Conservation (phyloP, 92 coral and sea anemone species). For the Micromussa lordhowensis region DNA sequence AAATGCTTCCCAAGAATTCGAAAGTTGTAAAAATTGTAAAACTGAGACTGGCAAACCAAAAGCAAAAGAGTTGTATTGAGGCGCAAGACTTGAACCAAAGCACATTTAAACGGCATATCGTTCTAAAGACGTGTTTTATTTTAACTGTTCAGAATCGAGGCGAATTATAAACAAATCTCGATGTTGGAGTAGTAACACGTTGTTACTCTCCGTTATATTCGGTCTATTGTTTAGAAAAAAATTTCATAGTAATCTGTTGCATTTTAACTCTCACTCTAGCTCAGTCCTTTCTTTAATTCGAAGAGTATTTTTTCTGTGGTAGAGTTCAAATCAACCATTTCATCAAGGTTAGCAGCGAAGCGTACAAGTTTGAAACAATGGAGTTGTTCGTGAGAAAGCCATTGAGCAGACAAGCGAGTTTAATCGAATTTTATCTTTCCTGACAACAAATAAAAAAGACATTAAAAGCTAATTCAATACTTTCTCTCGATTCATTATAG, state of each 20-base stretch:
- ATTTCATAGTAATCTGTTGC: background rate
- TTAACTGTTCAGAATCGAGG: background rate
- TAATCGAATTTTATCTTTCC: background rate
- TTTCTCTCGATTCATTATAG: background rate
- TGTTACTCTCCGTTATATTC: background rate
- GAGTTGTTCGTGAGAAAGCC: background rate
- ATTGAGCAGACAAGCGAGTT: background rate
- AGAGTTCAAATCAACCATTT: background rate
- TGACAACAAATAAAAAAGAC: background rate
- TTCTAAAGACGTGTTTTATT: background rate
- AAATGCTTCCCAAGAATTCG: background rate
- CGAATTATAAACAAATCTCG: background rate
- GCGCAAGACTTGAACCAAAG: background rate
- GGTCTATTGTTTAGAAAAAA: background rate
- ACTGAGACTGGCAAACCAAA: background rate
- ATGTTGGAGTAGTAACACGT: background rate
- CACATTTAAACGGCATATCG: background rate
- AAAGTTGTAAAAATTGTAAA: background rate
- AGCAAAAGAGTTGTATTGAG: background rate
- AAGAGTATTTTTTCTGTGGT: background rate
- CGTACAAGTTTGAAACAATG: background rate
- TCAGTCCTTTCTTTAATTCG: background rate
- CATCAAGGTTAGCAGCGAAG: background rate
- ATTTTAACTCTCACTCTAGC: background rate
- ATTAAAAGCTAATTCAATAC: background rate